Conservation (phyloP, 2,797 vertebrate species). For the Gambusia yucatana region DNA sequence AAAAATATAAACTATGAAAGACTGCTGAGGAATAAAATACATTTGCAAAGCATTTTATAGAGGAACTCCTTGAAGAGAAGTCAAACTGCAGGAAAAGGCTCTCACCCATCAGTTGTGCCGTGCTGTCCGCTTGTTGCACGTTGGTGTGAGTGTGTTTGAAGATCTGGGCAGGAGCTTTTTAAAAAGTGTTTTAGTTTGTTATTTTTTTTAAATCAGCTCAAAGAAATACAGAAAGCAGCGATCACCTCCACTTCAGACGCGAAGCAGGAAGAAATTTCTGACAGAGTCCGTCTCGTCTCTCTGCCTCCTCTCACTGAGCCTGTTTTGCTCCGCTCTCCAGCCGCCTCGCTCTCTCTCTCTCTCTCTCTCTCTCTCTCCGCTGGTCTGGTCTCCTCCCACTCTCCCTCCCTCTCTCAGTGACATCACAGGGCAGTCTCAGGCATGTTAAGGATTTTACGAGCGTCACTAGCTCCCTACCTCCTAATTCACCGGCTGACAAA, state of each 20-base stretch:
- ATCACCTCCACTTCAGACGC: conserved; percentile 56
- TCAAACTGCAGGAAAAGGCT: conserved; percentile 31
- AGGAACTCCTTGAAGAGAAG: conserved; percentile 6
- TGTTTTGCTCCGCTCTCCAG: conserved; percentile 74
- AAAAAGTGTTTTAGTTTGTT: conserved; percentile 21
- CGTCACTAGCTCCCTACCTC: conserved; percentile 55
- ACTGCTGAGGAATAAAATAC: conserved; percentile 2
- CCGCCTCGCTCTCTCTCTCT: conserved; percentile 60
- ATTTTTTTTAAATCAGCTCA: conserved; percentile 14
- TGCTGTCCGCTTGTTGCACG: conserved; percentile 47
- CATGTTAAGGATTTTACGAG: conserved; percentile 80
- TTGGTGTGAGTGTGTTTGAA: conserved; percentile 27
- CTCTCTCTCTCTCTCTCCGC: conserved; percentile 43
- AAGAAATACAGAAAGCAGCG: conserved; percentile 44
- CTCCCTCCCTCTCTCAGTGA: conserved; percentile 64
- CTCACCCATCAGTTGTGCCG: conserved; percentile 80
- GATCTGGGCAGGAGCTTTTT: conserved; percentile 5
- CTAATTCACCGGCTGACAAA: conserved; percentile 19
- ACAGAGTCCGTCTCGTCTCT: conserved; percentile 50
- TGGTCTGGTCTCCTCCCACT: conserved; percentile 62
- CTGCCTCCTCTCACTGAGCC: conserved; percentile 67
- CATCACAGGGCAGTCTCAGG: conserved; percentile 84
- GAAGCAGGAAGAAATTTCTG: conserved; percentile 48
- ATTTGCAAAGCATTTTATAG: background rate
- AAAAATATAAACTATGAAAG: conserved; percentile 5